These are phyloP conservation scores for Poeciliopsis turrubarensis DNA, from an alignment of 2,113 vertebrate species.

Conservation along the genomic window DNA sequence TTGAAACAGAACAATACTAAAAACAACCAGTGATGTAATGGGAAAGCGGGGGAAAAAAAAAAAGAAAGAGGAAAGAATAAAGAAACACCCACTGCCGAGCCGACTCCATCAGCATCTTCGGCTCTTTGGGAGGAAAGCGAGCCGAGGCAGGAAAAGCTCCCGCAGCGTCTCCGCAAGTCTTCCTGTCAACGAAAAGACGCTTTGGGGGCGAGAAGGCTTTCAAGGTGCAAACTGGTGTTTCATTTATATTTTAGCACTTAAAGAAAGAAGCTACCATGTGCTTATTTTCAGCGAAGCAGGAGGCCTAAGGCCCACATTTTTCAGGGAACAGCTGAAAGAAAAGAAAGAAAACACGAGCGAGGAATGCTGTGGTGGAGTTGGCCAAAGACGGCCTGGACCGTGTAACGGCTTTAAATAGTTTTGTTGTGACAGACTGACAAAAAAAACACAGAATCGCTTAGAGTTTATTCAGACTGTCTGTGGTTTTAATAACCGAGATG, in stretches of 20 bases:
- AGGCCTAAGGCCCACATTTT: neutral
- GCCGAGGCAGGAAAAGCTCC: conserved; percentile 33
- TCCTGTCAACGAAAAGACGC: conserved; percentile 21
- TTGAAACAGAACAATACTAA: conserved; percentile 17
- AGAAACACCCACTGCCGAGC: conserved; percentile 37
- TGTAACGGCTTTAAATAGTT: conserved; percentile 32
- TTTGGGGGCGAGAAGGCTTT: neutral
- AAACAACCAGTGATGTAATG: conserved; percentile 54
- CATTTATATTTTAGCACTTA: neutral
- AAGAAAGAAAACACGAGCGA: conserved; percentile 4
- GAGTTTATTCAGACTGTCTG: conserved; percentile 1
- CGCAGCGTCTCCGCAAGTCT: neutral
- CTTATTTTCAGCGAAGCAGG: conserved; percentile 5
- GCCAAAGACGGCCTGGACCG: conserved; percentile 9
- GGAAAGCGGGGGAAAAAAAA: conserved; percentile 24
- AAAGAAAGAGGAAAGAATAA: neutral
- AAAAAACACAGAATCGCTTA: conserved; percentile 11
- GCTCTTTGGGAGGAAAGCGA: conserved; percentile 9
- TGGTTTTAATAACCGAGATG: conserved; percentile 6
- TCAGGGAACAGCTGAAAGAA: conserved; percentile 1
- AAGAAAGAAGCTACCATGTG: neutral
- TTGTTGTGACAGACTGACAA: conserved; percentile 23
- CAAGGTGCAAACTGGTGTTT: neutral
- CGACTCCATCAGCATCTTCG: conserved; percentile 8
- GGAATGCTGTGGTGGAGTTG: conserved; percentile 17